phyloP scores from a whole-genome alignment of 1,140 invertebrate genomes.

The Ips nitidus region DNA sequence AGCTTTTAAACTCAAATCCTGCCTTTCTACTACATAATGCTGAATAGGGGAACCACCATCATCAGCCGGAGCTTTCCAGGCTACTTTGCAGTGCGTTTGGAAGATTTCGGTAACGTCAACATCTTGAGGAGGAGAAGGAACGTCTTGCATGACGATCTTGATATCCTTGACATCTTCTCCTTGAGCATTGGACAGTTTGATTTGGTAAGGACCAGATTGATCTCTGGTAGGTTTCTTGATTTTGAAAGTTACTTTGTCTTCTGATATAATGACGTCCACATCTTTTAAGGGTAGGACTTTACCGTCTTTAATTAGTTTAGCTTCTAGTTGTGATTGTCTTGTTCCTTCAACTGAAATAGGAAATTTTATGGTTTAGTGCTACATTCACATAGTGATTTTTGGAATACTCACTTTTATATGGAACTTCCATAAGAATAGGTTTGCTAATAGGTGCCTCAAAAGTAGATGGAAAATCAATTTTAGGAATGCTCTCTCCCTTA shows the following conservation, averaged over 20 bases:
- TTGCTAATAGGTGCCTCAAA: slow-evolving; percentile 79
- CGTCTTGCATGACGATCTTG: slow-evolving; percentile 86
- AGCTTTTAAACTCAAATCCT: slow-evolving; percentile 85
- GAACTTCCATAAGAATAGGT: slow-evolving; percentile 83
- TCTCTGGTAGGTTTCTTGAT: slow-evolving; percentile 86
- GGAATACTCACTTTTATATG: slow-evolving; percentile 77
- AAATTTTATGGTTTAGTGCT: background rate
- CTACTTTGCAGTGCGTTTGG: slow-evolving; percentile 86
- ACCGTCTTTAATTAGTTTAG: slow-evolving; percentile 86
- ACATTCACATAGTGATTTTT: background rate
- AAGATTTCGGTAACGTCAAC: slow-evolving; percentile 91
- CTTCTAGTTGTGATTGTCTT: slow-evolving; percentile 80
- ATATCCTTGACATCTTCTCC: slow-evolving; percentile 85
- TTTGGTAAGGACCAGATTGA: slow-evolving; percentile 79
- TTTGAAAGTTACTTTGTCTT: slow-evolving; percentile 87
- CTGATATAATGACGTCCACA: slow-evolving; percentile 83
- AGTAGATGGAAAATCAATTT: slow-evolving; percentile 77
- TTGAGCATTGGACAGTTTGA: slow-evolving; percentile 83
- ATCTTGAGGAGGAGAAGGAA: slow-evolving; percentile 82
- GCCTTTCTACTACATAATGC: slow-evolving; percentile 93
- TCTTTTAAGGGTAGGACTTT: slow-evolving; percentile 84
- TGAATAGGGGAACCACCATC: slow-evolving; percentile 89
- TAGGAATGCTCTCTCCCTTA: slow-evolving; percentile 81
- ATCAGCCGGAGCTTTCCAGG: slow-evolving; percentile 90
- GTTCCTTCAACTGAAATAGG: slow-evolving; percentile 75